Evolutionary conservation across 2,888 invertebrate species (phyloP).

Genomic region (Fabriciana adippe): DNA sequence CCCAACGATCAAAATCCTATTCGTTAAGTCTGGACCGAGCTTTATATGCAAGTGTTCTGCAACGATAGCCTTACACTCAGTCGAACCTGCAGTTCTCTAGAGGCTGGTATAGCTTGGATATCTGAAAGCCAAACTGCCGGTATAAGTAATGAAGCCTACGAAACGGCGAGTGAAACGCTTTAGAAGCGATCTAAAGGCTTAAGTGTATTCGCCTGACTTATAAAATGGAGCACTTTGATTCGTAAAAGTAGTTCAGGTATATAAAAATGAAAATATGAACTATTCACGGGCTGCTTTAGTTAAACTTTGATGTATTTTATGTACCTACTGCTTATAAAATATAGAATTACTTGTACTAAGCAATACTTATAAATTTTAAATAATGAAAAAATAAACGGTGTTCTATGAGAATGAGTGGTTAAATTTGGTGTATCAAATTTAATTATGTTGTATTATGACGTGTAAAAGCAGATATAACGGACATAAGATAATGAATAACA

Average conservation of each 20-base stretch:
- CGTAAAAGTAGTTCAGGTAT: constrained; percentile 21
- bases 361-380: no score
- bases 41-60: constrained; percentile 23
- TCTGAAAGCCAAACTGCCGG: constrained; percentile 53
- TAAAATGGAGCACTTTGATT: constrained; percentile 39
- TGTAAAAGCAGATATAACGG: no score
- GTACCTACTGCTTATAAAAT: constrained; percentile 7
- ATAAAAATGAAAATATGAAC: constrained; percentile 21
- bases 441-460: no score
- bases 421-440: no score
- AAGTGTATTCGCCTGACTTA: constrained; percentile 38
- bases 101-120: constrained; percentile 46
- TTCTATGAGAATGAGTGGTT: no score
- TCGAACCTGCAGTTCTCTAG: constrained; percentile 40
- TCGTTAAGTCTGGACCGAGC: constrained; percentile 7
- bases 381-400: no score
- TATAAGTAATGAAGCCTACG: constrained; percentile 53
- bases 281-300: constrained; percentile 7
- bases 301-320: background rate
- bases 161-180: constrained; percentile 40
- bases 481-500: no score
- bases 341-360: background rate
- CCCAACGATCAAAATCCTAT: background rate
- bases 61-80: constrained; percentile 17
- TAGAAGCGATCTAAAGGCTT: constrained; percentile 35